These are phyloP conservation scores for Adrianichthys oophorus DNA, from an alignment of 2,797 vertebrate genomes.

Conservation along the genomic window DNA sequence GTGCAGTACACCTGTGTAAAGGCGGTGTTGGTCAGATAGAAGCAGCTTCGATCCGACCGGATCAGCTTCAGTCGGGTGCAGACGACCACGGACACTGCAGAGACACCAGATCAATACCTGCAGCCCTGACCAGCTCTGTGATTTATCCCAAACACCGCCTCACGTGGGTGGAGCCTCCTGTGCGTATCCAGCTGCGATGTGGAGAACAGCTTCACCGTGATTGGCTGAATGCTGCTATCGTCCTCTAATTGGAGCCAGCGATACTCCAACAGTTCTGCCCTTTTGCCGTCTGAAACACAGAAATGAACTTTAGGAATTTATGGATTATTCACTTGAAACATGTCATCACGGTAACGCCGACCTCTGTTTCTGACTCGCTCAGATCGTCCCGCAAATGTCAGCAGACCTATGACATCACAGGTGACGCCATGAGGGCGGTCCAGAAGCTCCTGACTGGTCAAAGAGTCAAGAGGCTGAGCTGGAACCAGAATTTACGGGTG, in stretches of 20 bases:
- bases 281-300: conserved; percentile 43
- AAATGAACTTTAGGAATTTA: fast-evolving
- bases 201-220: conserved; percentile 77
- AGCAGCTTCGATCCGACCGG: conserved; percentile 8
- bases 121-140: not conserved
- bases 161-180: conserved; percentile 64
- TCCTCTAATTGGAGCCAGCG: conserved; percentile 77
- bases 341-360: conserved; percentile 34
- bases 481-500: not conserved
- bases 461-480: not conserved
- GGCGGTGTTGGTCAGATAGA: conserved; percentile 68
- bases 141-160: conserved; percentile 8
- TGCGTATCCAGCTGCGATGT: conserved; percentile 79
- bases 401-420: conserved; percentile 78
- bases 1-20: conserved; percentile 75
- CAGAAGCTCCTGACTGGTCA: conserved; percentile 60
- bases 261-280: conserved; percentile 70
- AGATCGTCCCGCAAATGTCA: conserved; percentile 71
- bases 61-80: conserved; percentile 67
- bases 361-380: conserved; percentile 74
- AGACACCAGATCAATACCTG: not conserved
- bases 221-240: conserved; percentile 57
- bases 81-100: conserved; percentile 70
- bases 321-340: no score
- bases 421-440: conserved; percentile 31